Evolutionary conservation across 2,797 vertebrate species (phyloP), one percentile per base, ranked within the genome.

Genomic region (Sebastes miniatus): DNA sequence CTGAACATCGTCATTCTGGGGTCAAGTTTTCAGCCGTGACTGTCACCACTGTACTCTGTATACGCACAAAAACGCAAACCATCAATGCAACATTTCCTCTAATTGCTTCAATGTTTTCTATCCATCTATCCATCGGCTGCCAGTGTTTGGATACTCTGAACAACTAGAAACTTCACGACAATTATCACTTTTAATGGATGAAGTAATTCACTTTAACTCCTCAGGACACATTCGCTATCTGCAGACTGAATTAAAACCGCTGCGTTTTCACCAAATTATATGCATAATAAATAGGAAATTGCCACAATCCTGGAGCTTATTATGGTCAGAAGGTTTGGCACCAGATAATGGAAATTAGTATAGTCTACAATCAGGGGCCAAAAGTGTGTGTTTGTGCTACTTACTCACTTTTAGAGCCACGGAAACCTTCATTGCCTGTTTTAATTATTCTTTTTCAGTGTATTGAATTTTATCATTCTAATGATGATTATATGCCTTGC

Each of bases 11-110:
- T 75, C 50, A 32, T 9, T 24, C 6, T 36, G 62, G 54, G 73
- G 39, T 77, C 72, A 77, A 20, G 72, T 71, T 65, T 79, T 71
- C 34, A 65, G 36, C 64, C 50, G 4, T 76, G 75, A 79, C 69
- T 39, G 52, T 64, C 69, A 32, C 18, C 20, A 16, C 54, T 25
- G 54, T 5, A 16, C 31, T n/a, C 5, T 39, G 36, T 39, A 39
- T 39, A 3, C 3, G 2, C 29, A 56, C 0, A 54, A 13, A 34
- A 12, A 67, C 27, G 4, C 34, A 71, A 68, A 70, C 59, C 76
- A 80, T 80, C 68, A 80, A 56, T 71, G 71, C 57, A 65, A 43
- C 62, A 6, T 82, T 25, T 67, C 10, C 59, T 71, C 34, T 63
- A 22, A 68, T 58, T n/a, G 52, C 27, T 71, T n/a, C 50, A 77